A percentile compares a stretch with the other conserved stretches of the same genome.
phyloP scores from a whole-genome alignment of 1,140 invertebrate species.

The Mamestra configurata region DNA sequence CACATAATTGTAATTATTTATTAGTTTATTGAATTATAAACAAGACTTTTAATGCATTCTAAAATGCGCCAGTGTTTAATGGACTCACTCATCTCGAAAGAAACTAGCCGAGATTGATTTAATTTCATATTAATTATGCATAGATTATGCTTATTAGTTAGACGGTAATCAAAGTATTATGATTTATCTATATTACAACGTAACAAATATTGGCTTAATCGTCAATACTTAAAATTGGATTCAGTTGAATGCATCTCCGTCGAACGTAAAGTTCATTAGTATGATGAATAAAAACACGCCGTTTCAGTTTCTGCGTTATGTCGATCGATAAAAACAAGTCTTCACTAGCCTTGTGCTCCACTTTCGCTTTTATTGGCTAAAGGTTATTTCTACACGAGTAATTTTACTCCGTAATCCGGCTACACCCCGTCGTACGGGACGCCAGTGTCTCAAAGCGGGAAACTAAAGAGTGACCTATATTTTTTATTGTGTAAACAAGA shows the following conservation, averaged over 20 bases:
- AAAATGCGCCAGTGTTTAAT: no score
- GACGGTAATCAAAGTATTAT: neutral
- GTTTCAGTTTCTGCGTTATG: conserved; percentile 50
- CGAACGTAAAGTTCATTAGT: conserved; percentile 42
- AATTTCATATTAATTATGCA: neutral
- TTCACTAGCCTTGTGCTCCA: conserved; percentile 59
- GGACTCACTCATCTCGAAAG: neutral
- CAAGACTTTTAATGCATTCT: no score
- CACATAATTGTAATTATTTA: neutral
- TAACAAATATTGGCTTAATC: neutral
- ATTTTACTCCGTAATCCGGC: conserved; percentile 39
- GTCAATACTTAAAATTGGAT: neutral
- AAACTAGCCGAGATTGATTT: neutral
- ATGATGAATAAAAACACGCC: conserved; percentile 45
- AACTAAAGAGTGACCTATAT: conserved; percentile 46
- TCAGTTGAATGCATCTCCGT: conserved; percentile 6
- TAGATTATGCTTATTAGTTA: neutral
- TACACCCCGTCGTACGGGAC: conserved; percentile 32
- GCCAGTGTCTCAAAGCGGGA: conserved; percentile 18
- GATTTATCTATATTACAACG: neutral
- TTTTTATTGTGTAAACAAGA: conserved; percentile 64
- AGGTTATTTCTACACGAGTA: conserved; percentile 53
- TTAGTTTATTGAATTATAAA: neutral
- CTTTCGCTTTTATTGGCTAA: conserved; percentile 62
- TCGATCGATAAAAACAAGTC: conserved; percentile 57